Conservation (phyloP, 2,797 vertebrate species). For the Lithobates pipiens region DNA sequence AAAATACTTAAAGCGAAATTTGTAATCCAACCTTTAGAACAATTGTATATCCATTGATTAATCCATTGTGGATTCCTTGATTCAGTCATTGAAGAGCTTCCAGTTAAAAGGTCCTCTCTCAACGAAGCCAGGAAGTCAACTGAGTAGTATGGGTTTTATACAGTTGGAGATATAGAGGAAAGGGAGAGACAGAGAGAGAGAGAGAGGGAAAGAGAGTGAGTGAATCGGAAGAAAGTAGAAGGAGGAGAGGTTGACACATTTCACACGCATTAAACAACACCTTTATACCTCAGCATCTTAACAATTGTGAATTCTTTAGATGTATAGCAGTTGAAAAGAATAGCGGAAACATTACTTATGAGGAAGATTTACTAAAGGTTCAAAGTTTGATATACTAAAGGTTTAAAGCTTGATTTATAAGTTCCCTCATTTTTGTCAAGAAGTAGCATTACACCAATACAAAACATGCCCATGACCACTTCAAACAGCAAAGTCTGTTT, state of each 20-base stretch:
- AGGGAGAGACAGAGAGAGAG: neutral
- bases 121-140: neutral
- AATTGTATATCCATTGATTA: neutral
- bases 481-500: too few species aligned
- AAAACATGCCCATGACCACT: too few species aligned
- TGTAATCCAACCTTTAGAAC: neutral
- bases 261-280: too few species aligned
- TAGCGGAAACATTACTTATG: neutral
- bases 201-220: constrained; percentile 15
- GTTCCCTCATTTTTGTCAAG: too few species aligned
- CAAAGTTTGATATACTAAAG: too few species aligned
- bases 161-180: neutral
- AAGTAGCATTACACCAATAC: too few species aligned
- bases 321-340: neutral
- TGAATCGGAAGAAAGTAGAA: neutral
- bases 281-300: too few species aligned
- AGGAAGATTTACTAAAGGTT: too few species aligned
- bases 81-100: neutral
- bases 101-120: neutral
- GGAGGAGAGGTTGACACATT: too few species aligned
- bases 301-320: too few species aligned
- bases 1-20: constrained; percentile 1
- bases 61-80: constrained; percentile 10
- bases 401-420: too few species aligned
- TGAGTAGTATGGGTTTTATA: neutral